phyloP scores from a whole-genome alignment of 2,113 vertebrate genomes.

The Myrmecophaga tridactyla region DNA sequence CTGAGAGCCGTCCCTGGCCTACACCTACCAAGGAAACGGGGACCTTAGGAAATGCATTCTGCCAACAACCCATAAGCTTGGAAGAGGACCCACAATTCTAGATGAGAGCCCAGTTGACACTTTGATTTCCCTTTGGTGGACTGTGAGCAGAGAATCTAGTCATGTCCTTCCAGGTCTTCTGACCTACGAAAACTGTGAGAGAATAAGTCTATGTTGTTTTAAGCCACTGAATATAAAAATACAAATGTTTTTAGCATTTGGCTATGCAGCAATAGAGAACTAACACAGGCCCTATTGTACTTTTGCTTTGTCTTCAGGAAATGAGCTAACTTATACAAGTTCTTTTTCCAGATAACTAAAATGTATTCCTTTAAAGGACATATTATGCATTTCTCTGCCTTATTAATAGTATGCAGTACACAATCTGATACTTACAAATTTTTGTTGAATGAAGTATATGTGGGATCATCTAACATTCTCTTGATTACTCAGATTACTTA shows the following conservation, averaged over 20 bases:
- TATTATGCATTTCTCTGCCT: not conserved
- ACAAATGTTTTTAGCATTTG: not conserved
- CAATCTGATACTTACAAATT: not conserved
- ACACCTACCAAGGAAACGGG: not conserved
- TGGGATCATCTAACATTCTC: not conserved
- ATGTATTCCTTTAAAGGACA: not conserved
- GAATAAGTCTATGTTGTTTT: not conserved
- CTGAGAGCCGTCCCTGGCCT: not conserved
- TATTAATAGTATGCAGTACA: not conserved
- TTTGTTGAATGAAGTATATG: not conserved
- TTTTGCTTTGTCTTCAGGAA: not conserved
- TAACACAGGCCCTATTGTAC: not conserved
- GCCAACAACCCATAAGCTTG: not conserved
- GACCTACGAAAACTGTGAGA: not conserved
- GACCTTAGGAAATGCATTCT: not conserved
- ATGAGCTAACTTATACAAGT: not conserved
- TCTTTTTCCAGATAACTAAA: not conserved
- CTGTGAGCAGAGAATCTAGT: not conserved
- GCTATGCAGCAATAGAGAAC: not conserved
- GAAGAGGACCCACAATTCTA: not conserved
- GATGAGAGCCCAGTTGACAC: not conserved
- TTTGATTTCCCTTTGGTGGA: not conserved
- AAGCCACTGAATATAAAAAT: not conserved
- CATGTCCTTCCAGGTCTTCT: not conserved
- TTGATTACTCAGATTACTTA: not conserved